Base-by-base conservation (phyloP, 2,797 vertebrate genomes). In the Gymnodraco acuticeps region DNA sequence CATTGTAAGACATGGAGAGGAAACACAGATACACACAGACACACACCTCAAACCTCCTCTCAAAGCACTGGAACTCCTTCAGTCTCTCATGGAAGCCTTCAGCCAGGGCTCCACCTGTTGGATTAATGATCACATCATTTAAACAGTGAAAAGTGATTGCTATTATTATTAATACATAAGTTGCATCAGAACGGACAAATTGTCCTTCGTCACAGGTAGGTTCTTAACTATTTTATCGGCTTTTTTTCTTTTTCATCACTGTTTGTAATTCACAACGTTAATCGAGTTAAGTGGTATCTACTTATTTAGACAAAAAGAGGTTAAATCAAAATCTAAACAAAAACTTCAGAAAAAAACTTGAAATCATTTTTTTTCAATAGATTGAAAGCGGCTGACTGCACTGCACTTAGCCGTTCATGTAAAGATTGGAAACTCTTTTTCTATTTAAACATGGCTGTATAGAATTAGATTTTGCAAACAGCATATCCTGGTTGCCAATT, bases 41-140 rank as follows among this genome's bases (percentile, higher is more conserved):
- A 61, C 41, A 73, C 72, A 93, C 95, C 95, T 96, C 95, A 93
- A 96, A 96, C 41, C 91, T 93, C 85, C 94, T 90, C 85, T 96
- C 95, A 87, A 96, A 96, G 73, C 70, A 86, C 81, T 95, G 94
- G 77, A 96, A 96, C 91, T 95, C 95, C 70, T 92, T 93, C 56
- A 96, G 86, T 75, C 95, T 93, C 69, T 95, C 95, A 46, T 94
- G 88, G 80, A 96, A 96, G 38, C 95, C 95, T 60, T 96, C 95
- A 15, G 95, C 95, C 69, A 96, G 87, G 67, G 95, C 95, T 1
- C 95, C 95, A 76, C 95, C 95, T 95, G 84, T 82, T 81, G 76
- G 65, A 86, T 46, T 61, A 86, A 84, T 19, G 2, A 65, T 19
- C 33, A 58, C 5, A 69, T 47, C 9, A 64, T 0, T 58, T 48